phyloP scores from a whole-genome alignment of 2,113 vertebrate species.

The Bettongia penicillata region DNA sequence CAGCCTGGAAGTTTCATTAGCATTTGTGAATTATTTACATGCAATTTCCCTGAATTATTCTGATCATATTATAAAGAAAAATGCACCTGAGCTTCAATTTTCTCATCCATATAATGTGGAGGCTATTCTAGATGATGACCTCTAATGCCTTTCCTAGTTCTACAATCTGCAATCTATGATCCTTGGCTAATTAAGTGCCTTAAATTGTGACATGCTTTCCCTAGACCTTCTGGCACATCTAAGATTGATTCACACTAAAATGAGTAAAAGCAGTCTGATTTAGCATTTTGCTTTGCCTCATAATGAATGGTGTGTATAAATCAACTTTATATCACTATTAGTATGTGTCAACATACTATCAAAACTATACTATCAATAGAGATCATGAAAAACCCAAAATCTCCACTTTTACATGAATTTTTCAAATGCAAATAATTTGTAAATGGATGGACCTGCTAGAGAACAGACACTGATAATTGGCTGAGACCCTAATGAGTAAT shows the following conservation, averaged over 20 bases:
- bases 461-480: constrained; percentile 1
- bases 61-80: background rate
- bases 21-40: background rate
- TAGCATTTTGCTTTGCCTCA: constrained; percentile 12
- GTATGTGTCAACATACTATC: constrained; percentile 12
- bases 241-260: constrained; percentile 35
- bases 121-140: background rate
- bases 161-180: background rate
- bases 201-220: constrained; percentile 33
- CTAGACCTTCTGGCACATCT: constrained; percentile 7
- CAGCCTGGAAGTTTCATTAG: background rate
- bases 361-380: background rate
- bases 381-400: background rate
- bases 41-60: background rate
- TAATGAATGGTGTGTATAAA: constrained; percentile 13
- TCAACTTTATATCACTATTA: constrained; percentile 40
- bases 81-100: background rate
- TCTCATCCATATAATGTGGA: background rate
- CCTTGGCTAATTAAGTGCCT: background rate
- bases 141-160: background rate
- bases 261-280: background rate
- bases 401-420: constrained; percentile 32
- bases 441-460: constrained; percentile 29
- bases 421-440: constrained; percentile 35
- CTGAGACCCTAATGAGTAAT: constrained; percentile 26